Conservation (phyloP, 2,113 vertebrate species). For the Numenius arquata region DNA sequence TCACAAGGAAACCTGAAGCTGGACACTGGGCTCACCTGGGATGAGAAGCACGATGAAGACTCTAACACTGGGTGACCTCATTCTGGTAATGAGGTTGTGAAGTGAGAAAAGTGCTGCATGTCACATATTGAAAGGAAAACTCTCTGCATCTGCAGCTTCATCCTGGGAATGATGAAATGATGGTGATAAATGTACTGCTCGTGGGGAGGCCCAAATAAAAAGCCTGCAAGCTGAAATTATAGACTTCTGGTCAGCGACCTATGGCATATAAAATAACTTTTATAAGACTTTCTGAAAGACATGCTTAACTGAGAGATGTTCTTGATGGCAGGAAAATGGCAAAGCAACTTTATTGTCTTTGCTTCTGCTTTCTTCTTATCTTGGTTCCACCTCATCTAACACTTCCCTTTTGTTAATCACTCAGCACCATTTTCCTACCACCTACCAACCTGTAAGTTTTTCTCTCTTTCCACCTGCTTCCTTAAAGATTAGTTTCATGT, state of each 20-base stretch:
- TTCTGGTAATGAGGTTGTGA: not conserved
- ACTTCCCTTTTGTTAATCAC: not conserved
- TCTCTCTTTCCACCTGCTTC: not conserved
- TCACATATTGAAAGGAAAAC: not conserved
- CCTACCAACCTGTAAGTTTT: not conserved
- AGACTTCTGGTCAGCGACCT: not conserved
- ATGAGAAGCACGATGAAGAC: not conserved
- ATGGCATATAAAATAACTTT: not conserved
- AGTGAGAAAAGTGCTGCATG: not conserved
- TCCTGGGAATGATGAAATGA: not conserved
- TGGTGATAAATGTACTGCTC: not conserved
- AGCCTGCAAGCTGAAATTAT: not conserved
- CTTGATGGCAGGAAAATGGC: not conserved
- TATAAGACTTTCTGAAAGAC: not conserved
- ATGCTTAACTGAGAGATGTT: not conserved
- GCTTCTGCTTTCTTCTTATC: not conserved
- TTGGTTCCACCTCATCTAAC: not conserved
- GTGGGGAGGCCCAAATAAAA: not conserved
- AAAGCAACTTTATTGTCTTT: not conserved
- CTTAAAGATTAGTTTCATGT: conserved; percentile 46
- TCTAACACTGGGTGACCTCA: rapidly evolving
- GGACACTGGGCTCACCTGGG: rapidly evolving
- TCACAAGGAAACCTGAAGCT: not conserved
- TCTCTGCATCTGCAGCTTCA: not conserved
- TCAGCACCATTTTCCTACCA: not conserved